phyloP scores from a whole-genome alignment of 2,797 vertebrate genomes.

The Alexandromys oeconomus region DNA sequence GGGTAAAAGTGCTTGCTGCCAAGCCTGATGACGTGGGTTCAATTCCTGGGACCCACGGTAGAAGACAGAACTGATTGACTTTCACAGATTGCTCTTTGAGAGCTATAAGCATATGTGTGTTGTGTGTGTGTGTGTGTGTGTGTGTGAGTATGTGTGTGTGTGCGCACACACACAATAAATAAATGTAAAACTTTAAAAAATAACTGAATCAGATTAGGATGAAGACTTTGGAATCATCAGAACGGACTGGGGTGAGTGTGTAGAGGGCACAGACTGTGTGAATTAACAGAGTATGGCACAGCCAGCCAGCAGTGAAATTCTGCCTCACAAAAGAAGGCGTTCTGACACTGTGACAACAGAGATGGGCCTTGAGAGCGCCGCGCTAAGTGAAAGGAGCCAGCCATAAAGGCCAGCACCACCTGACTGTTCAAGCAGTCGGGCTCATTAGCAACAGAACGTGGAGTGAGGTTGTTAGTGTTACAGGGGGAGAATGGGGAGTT shows the following conservation, averaged over 20 bases:
- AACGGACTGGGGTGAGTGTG: neutral
- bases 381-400: neutral
- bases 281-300: neutral
- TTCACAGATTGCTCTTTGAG: neutral
- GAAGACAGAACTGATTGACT: neutral
- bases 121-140: neutral
- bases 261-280: neutral
- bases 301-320: neutral
- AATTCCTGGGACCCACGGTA: neutral
- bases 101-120: neutral
- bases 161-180: too few species aligned
- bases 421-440: neutral
- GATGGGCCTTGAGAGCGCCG: neutral
- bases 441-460: neutral
- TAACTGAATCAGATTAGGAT: neutral
- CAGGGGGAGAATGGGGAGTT: neutral
- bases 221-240: neutral
- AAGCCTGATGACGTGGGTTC: neutral
- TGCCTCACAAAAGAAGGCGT: neutral
- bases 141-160: too few species aligned
- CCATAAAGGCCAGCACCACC: too few species aligned
- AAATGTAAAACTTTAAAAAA: neutral
- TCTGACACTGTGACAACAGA: accelerated
- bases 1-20: neutral
- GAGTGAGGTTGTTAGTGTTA: neutral